Conservation (phyloP, 1,140 invertebrate species). For the Panagrolaimus sp. region DNA sequence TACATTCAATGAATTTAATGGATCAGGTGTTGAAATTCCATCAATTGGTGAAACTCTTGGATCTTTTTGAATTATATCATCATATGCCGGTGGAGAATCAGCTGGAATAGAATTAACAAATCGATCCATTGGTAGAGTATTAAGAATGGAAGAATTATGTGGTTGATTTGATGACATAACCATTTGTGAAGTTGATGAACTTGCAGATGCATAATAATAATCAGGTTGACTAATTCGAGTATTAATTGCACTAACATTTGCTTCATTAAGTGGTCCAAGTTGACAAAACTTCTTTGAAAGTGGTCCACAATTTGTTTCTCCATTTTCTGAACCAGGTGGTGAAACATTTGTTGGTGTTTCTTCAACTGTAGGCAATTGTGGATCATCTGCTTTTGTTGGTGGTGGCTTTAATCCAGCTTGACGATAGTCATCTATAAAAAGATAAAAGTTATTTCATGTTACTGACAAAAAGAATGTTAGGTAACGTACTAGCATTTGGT, state of each 20-base stretch:
- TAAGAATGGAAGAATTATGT: background rate
- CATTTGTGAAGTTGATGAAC: background rate
- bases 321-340: background rate
- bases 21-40: background rate
- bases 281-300: conserved; percentile 10
- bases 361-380: too few species aligned
- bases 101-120: background rate
- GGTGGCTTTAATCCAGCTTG: conserved; percentile 18
- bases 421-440: conserved; percentile 20
- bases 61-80: background rate
- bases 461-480: too few species aligned
- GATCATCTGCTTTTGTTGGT: conserved; percentile 21
- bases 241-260: background rate
- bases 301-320: conserved; percentile 1
- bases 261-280: background rate
- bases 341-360: background rate
- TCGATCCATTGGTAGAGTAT: background rate
- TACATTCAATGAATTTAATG: background rate
- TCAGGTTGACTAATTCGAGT: background rate
- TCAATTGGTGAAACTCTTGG: background rate
- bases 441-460: too few species aligned
- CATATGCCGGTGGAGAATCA: background rate
- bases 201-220: background rate
- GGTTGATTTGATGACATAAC: background rate
- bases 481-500: conserved; percentile 24